These are phyloP conservation scores for Lycaena phlaeas DNA, from an alignment of 2,888 invertebrate species.

Conservation along the genomic window DNA sequence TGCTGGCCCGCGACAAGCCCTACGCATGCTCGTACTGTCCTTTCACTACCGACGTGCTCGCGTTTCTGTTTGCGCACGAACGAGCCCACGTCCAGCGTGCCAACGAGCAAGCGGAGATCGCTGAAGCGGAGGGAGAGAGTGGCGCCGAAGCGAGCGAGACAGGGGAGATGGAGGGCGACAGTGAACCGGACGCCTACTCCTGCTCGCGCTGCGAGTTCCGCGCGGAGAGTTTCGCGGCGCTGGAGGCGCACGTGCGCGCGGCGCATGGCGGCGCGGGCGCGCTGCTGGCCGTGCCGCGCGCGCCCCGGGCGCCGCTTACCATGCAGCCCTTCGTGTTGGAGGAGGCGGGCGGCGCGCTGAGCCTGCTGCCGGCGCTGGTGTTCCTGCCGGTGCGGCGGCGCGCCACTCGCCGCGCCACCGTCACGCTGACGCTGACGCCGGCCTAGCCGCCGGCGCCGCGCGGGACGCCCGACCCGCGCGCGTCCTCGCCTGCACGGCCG, in stretches of 20 bases:
- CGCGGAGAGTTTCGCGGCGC: slow-evolving; percentile 58
- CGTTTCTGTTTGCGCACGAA: slow-evolving; percentile 93
- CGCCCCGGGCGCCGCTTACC: slow-evolving; percentile 78
- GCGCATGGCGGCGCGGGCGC: slow-evolving; percentile 66
- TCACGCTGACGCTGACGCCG: slow-evolving; percentile 94
- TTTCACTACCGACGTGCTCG: slow-evolving; percentile 90
- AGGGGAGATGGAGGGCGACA: slow-evolving; percentile 36
- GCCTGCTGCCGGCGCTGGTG: slow-evolving; percentile 92
- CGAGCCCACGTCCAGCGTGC: slow-evolving; percentile 79
- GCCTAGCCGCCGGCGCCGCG: slow-evolving; percentile 72
- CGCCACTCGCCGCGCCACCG: slow-evolving; percentile 88
- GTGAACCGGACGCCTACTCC: slow-evolving; percentile 47
- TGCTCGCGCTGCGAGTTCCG: slow-evolving; percentile 65
- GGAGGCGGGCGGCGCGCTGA: slow-evolving; percentile 68
- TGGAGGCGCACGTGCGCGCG: slow-evolving; percentile 63
- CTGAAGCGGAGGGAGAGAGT: slow-evolving; percentile 24
- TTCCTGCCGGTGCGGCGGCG: slow-evolving; percentile 93
- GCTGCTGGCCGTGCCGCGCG: slow-evolving; percentile 74
- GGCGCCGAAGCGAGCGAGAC: slow-evolving; percentile 32
- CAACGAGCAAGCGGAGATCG: slow-evolving; percentile 26
- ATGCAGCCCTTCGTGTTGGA: slow-evolving; percentile 96
- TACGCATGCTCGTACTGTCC: slow-evolving; percentile 93
- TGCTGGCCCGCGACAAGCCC: slow-evolving; percentile 75
- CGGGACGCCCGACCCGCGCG: slow-evolving; percentile 33
- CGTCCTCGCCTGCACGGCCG: slow-evolving; percentile 45